Percentiles rank a stretch among this genome's conserved stretches.
Evolutionary conservation across 2,797 vertebrate genomes (phyloP).

Genomic region (Phrynocephalus guinanensis): DNA sequence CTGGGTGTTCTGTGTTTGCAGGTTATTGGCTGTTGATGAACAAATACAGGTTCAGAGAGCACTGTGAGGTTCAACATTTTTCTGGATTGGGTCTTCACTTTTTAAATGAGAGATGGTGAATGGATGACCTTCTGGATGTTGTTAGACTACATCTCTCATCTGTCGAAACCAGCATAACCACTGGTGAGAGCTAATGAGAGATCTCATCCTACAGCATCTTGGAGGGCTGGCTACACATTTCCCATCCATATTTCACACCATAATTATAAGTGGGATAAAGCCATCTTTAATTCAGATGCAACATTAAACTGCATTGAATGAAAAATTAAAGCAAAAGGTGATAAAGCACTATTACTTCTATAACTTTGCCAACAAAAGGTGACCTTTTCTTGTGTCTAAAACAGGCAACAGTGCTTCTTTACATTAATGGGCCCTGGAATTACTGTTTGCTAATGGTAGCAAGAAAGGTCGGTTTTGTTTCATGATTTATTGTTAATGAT

Average conservation of each 20-base stretch:
- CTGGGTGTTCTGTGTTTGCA: background rate
- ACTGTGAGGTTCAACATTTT: background rate
- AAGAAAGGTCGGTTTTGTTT: background rate
- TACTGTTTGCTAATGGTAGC: background rate
- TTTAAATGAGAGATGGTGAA: background rate
- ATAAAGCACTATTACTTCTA: background rate
- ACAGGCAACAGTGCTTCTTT: background rate
- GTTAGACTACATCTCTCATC: background rate
- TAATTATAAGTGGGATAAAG: background rate
- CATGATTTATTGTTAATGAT: background rate
- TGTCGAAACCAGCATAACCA: background rate
- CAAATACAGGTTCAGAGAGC: background rate
- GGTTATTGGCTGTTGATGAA: background rate
- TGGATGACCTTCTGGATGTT: background rate
- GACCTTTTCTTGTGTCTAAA: conserved; percentile 4
- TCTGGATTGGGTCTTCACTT: background rate
- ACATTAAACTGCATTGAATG: background rate
- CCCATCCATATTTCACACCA: background rate
- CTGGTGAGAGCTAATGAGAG: background rate
- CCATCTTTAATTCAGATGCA: background rate
- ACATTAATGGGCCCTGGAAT: background rate
- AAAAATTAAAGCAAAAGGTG: background rate
- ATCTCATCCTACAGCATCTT: background rate
- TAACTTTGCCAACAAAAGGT: conserved; percentile 7
- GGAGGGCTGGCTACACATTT: background rate